Base-by-base conservation (phyloP, 2,113 vertebrate species). In the Sisor rabdophorus region DNA sequence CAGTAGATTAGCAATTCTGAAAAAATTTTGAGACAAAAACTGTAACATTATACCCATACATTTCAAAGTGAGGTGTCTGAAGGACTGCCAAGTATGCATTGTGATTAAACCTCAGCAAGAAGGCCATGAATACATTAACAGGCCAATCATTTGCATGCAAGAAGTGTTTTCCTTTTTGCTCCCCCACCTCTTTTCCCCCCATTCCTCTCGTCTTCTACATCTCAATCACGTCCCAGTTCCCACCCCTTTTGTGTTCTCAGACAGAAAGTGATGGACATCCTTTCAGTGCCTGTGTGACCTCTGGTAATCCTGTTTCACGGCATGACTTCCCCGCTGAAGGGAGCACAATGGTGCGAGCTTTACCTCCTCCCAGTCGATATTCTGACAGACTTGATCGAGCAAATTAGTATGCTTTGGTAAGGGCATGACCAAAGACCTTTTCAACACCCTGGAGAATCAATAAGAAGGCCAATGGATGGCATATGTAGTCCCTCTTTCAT, bases 261-360 rank as follows among this genome's bases (percentile, higher is more conserved):
- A 89, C 90, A 89, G 87, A 93, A 91, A 93, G 94, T 96, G 96
- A 96, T 94, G 95, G 94, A 94, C 94, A 93, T 95, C 93, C 93
- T 94, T 94, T 96, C 94, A 93, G 91, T 94, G 93, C 92, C 93
- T 92, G 93, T 93, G 89, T 97, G 96, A 97, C 95, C 96, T 93
- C 94, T 94, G 92, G 94, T 98, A 98, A 98, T 98, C 96, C 96
- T 94, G 95, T 98, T 98, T 96, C 94, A 97, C 95, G 95, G 93
- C 95, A 92, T 95, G 94, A 90, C 94, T 95, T 95, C 94, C 77
- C 96, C 80, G 94, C 94, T 94, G 94, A 88, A 94, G 85, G 85
- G 85, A 91, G 90, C 94, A 98, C 96, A 98, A 98, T 94, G 93
- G 94, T 93, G 88, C 92, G 89, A 89, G 91, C 92, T 93, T 93